Evolutionary conservation across 1,140 invertebrate species (phyloP).

Genomic region (Nebria ingens): DNA sequence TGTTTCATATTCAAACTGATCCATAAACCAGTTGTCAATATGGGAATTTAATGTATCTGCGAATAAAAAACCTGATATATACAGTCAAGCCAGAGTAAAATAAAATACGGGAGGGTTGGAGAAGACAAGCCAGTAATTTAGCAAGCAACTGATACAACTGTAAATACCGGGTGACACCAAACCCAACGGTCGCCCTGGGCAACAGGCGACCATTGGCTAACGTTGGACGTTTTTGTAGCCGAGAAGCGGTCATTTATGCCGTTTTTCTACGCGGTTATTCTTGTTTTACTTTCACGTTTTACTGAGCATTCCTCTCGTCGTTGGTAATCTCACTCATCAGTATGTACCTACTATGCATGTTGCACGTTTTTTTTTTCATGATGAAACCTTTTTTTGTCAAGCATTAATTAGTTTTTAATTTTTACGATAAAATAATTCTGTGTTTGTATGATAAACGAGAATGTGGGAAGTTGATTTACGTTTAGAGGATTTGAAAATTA

Average conservation of each 20-base stretch:
- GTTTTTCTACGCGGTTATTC: constrained; percentile 5
- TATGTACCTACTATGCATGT: too few relatives aligned
- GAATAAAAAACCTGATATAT: too few relatives aligned
- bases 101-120: too few relatives aligned
- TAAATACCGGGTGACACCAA: constrained; percentile 4
- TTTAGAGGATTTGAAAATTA: background rate
- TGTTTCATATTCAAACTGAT: too few relatives aligned
- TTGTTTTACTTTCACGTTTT: background rate
- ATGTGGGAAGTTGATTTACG: background rate
- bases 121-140: background rate
- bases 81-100: too few relatives aligned
- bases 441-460: background rate
- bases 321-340: too few relatives aligned
- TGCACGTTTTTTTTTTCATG: background rate
- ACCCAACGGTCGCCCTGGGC: background rate
- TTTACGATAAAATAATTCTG: constrained; percentile 6
- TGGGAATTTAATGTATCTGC: too few relatives aligned
- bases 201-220: background rate
- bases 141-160: background rate
- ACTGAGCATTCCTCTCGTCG: background rate
- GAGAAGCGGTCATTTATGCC: background rate
- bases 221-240: background rate
- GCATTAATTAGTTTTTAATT: constrained; percentile 9
- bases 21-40: too few relatives aligned
- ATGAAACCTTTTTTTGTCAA: background rate